Evolutionary conservation across 2,113 vertebrate genomes (phyloP).

Genomic region (human): GRCh38 chr2:28946501-28947000

Average conservation of each 20-base stretch:
- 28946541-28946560: not conserved
- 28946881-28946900: constrained; percentile 74
- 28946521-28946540: not conserved
- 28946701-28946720: constrained; percentile 86
- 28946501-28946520: constrained; percentile 76
- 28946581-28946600: constrained; percentile 68
- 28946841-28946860: constrained; percentile 64
- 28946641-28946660: constrained; percentile 77
- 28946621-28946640: constrained; percentile 75
- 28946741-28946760: constrained; percentile 95
- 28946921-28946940: constrained; percentile 77
- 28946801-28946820: constrained; percentile 69
- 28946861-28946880: constrained; percentile 70
- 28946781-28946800: constrained; percentile 50
- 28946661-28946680: constrained; percentile 74
- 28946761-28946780: constrained; percentile 97
- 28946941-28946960: constrained; percentile 80
- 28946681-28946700: constrained; percentile 79
- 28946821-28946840: constrained; percentile 65
- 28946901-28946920: constrained; percentile 79
- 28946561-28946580: not conserved
- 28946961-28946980: constrained; percentile 81
- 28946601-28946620: constrained; percentile 94
- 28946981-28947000: constrained; percentile 79
- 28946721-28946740: constrained; percentile 95